Evolutionary conservation across 2,888 invertebrate species (phyloP).

Genomic region (Athalia cordata): DNA sequence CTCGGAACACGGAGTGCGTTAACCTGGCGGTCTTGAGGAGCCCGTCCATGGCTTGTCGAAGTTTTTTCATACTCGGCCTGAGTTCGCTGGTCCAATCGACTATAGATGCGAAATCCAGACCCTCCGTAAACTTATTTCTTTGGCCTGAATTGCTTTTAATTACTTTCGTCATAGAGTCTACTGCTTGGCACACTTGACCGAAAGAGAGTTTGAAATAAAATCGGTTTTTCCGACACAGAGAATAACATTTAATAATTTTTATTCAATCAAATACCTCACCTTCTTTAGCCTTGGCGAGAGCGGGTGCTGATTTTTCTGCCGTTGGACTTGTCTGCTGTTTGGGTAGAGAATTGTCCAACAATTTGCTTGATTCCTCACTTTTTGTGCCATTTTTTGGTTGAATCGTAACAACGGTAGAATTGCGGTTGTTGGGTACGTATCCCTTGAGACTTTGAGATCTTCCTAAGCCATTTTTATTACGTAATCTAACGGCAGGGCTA

Average conservation of each 20-base stretch:
- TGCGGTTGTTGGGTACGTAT: slow-evolving; percentile 56
- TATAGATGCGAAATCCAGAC: slow-evolving; percentile 81
- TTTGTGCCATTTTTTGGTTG: slow-evolving; percentile 68
- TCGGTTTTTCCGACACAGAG: background rate
- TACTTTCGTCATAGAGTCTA: slow-evolving; percentile 75
- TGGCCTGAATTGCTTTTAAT: slow-evolving; percentile 75
- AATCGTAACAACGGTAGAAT: slow-evolving; percentile 65
- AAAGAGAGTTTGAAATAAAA: slow-evolving; percentile 59
- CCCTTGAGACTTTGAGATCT: slow-evolving; percentile 64
- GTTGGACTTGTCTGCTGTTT: slow-evolving; percentile 56
- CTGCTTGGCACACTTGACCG: slow-evolving; percentile 73
- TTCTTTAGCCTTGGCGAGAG: slow-evolving; percentile 70
- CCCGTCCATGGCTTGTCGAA: slow-evolving; percentile 87
- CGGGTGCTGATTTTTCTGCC: slow-evolving; percentile 61
- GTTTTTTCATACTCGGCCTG: slow-evolving; percentile 86
- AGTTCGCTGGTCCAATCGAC: slow-evolving; percentile 86
- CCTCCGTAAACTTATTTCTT: slow-evolving; percentile 84
- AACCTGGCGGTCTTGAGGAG: slow-evolving; percentile 84
- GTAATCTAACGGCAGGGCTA: slow-evolving; percentile 81
- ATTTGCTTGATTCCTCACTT: slow-evolving; percentile 66
- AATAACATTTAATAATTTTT: background rate
- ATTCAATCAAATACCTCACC: slow-evolving; percentile 56
- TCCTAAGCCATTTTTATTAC: slow-evolving; percentile 73
- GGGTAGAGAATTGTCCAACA: slow-evolving; percentile 59
- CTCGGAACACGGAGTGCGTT: slow-evolving; percentile 88